phyloP scores from a whole-genome alignment of 1,140 invertebrate genomes.

The Bathynomus jamesi region DNA sequence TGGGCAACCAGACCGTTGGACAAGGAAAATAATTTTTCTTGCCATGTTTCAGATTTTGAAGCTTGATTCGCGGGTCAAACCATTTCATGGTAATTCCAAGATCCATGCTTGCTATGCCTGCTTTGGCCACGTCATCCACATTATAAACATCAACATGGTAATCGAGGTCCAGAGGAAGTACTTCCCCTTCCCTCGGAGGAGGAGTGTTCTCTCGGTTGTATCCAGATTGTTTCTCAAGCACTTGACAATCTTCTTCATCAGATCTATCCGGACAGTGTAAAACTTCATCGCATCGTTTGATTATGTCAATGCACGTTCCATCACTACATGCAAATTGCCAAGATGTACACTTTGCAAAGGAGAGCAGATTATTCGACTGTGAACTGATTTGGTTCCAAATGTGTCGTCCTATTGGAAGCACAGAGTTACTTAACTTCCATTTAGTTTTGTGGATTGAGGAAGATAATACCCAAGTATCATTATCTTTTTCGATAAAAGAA shows the following conservation, averaged over 20 bases:
- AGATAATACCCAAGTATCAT: constrained; percentile 12
- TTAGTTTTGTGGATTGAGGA: constrained; percentile 16
- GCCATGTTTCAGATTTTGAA: constrained; percentile 22
- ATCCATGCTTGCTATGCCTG: constrained; percentile 25
- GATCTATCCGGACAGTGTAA: constrained; percentile 49
- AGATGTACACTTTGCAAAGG: constrained; percentile 19
- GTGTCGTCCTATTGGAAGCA: constrained; percentile 21
- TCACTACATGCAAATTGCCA: constrained; percentile 39
- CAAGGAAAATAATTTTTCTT: constrained; percentile 34
- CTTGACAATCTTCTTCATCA: constrained; percentile 40
- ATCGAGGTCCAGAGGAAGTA: constrained; percentile 1
- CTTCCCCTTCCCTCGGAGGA: constrained; percentile 20
- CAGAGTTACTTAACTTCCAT: constrained; percentile 11
- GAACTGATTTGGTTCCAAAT: neutral
- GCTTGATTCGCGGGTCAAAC: constrained; percentile 28
- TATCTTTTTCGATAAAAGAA: constrained; percentile 12
- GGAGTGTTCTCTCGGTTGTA: constrained; percentile 21
- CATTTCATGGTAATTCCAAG: constrained; percentile 26
- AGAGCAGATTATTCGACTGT: neutral
- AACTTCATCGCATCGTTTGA: constrained; percentile 46
- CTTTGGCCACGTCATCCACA: too few species aligned
- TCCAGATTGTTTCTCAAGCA: too few species aligned
- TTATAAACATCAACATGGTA: constrained; percentile 34
- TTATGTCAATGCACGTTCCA: constrained; percentile 39
- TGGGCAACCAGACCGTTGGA: constrained; percentile 21